Conservation (phyloP, 2,888 invertebrate species). For the Agriopis leucophaearia region DNA sequence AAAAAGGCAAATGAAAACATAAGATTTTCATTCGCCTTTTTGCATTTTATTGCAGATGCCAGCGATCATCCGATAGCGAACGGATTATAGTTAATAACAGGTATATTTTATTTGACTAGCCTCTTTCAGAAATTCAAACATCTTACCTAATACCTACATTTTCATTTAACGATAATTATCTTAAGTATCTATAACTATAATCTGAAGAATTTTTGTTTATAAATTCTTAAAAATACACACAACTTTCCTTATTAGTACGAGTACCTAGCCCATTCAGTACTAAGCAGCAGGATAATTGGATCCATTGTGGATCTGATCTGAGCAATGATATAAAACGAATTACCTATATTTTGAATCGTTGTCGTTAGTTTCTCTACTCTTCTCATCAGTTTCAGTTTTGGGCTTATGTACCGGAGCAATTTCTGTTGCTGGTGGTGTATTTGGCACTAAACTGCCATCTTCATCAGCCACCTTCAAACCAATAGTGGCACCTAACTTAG, state of each 20-base stretch:
- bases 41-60: no score
- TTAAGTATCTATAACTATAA: background rate
- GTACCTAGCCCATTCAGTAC: background rate
- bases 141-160: background rate
- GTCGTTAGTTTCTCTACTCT: constrained; percentile 62
- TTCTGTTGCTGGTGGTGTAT: constrained; percentile 76
- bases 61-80: no score
- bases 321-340: constrained; percentile 21
- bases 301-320: background rate
- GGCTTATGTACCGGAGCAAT: constrained; percentile 76
- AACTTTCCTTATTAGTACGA: background rate
- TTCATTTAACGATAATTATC: no score
- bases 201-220: background rate
- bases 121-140: constrained; percentile 2
- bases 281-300: background rate
- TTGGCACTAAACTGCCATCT: constrained; percentile 84
- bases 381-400: constrained; percentile 59
- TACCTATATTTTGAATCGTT: constrained; percentile 71
- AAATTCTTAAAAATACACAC: background rate
- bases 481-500: constrained; percentile 94
- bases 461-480: constrained; percentile 91
- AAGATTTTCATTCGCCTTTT: background rate
- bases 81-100: background rate
- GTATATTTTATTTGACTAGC: background rate
- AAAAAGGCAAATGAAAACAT: no score